These are phyloP conservation scores for Amphilophus citrinellus DNA, from an alignment of 2,113 vertebrate species.

Conservation along the genomic window DNA sequence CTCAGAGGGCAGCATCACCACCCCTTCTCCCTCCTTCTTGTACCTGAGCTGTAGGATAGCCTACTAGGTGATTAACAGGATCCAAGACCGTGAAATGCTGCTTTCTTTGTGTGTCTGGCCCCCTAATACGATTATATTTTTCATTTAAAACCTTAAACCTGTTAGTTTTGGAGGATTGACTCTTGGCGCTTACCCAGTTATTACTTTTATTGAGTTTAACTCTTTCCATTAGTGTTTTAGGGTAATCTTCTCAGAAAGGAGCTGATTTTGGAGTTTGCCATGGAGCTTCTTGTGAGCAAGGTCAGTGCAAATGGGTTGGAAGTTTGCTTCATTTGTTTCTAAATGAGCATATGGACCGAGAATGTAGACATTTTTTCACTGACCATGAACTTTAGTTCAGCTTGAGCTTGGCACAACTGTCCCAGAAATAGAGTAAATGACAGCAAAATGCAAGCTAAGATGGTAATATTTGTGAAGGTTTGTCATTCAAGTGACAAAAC, in stretches of 20 bases:
- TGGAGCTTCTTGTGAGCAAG: constrained; percentile 10
- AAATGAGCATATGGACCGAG: background rate
- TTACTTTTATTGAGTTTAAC: constrained; percentile 69
- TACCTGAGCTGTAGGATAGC: constrained; percentile 69
- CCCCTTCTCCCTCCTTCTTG: constrained; percentile 18
- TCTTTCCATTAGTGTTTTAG: constrained; percentile 46
- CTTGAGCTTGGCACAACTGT: constrained; percentile 2
- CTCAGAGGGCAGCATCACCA: constrained; percentile 40
- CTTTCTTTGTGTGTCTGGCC: constrained; percentile 69
- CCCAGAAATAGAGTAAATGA: constrained; percentile 2
- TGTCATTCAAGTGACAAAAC: background rate
- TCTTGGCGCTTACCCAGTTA: constrained; percentile 74
- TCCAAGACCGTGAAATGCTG: constrained; percentile 69
- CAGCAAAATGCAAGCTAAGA: background rate
- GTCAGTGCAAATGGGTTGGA: background rate
- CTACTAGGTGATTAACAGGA: constrained; percentile 73
- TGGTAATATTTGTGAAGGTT: background rate
- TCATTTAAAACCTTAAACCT: constrained; percentile 81
- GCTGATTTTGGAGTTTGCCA: background rate
- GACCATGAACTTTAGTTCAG: constrained; percentile 32
- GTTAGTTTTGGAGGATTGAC: constrained; percentile 81
- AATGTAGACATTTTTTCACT: background rate
- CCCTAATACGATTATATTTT: constrained; percentile 80
- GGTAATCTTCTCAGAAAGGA: constrained; percentile 48
- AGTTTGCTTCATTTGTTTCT: constrained; percentile 5